Evolutionary conservation across 2,113 vertebrate genomes (phyloP), one percentile per base, ranked within the genome.

Genomic region (Etheostoma cragini): DNA sequence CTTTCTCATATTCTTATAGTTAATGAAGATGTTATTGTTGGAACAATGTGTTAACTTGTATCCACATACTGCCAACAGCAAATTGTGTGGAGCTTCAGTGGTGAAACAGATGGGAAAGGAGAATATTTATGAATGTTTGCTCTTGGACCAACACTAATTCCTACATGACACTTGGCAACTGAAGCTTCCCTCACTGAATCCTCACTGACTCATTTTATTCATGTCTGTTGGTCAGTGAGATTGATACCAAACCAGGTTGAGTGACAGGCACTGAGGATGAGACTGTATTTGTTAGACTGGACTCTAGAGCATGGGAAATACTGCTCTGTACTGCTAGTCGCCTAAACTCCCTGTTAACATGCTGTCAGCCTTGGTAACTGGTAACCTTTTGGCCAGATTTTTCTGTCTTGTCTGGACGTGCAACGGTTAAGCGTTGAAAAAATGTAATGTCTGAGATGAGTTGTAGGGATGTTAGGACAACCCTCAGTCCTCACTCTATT

Each of bases 251-350:
- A 83, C 81, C 66, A 52, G 74, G 11, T 46, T n/a, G 82, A 86
- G 63, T 74, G 80, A 82, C 80, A 52, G 58, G 21, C 66, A 30
- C 54, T 63, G 30, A 83, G 63, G 81, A 85, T 89, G 54, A 80
- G 17, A 26, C 80, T 89, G 73, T 88, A 83, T 89, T 88, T 88
- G 75, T 89, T 83, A 49, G 72, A 68, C 70, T 78, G 52, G 26
- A 61, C 54, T 84, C 69, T 30, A n/a, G 83, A 63, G 63, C 56
- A 67, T 82, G 85, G 70, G 86, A 91, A 86, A 78, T 67, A 67
- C 86, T 88, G 72, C 76, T 75, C n/a, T 62, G 30, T 30, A 30
- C 30, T 30, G 30, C 30, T 30, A 68, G 50, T 72, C 71, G 56
- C 14, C 82, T 45, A 21, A 67, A 54, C 73, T 67, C 71, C 63